Base-by-base conservation (phyloP, 64 coral and sea anemone species). In the Trachythela sp. region DNA sequence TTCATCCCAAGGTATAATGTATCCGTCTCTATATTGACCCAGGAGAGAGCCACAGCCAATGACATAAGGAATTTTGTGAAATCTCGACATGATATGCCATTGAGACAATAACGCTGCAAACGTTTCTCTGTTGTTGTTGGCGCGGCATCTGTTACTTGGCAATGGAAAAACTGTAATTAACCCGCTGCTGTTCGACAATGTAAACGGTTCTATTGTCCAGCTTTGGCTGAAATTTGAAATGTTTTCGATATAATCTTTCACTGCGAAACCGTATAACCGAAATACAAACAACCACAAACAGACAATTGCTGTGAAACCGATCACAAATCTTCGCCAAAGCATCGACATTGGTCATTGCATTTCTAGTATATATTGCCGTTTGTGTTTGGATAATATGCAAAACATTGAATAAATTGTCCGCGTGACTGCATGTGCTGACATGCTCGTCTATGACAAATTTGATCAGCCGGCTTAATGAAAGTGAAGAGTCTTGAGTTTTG, bases 21-120 rank as follows among this genome's bases (percentile, higher is more conserved):
- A n/a, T 15, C 75, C 75, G 34, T 80, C 75, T 39, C 75, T 80
- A 29, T 80, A 36, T 80, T 80, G 75, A 18, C 75, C 75, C 31
- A 80, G 30, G 7, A 80, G 37, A 0, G 75, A 80, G 13, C 75
- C 75, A 17, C 33, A 35, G 32, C 33, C 31, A 9, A 80, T 37
- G 14, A 36, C 75, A 20, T 80, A 80, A 4, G 13, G 31, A 39
- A 80, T 80, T 35, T 80, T 80, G 34, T 80, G 13, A 15, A 37
- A 15, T 37, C 37, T 80, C 6, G 75, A n/a, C 13, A 80, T 6
- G 8, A 18, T 36, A 35, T 37, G 33, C 75, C 75, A 80, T 34
- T 35, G 31, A 17, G 1, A 29, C 33, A 80, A 39, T 20, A 80
- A 37, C 31, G 31, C 75, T 37, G 31, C 33, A 22, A 37, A 80